Evolutionary conservation across 2,888 invertebrate species (phyloP).

Genomic region (Temnothorax rugatulus): DNA sequence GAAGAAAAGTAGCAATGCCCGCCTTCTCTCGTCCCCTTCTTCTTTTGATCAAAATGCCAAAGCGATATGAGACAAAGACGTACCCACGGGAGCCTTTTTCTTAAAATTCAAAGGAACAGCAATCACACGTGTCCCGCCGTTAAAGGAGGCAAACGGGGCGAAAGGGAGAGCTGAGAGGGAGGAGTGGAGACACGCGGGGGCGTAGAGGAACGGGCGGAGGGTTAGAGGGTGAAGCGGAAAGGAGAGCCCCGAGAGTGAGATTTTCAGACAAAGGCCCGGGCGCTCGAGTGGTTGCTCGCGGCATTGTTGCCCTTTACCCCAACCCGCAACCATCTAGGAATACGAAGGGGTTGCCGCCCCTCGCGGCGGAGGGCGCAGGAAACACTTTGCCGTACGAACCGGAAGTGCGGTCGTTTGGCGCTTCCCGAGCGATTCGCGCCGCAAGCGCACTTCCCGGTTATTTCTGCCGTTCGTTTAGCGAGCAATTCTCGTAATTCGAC

Average conservation of each 20-base stretch:
- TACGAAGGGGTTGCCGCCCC: slow-evolving; percentile 68
- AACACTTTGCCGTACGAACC: slow-evolving; percentile 79
- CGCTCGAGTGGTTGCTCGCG: slow-evolving; percentile 80
- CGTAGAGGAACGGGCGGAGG: slow-evolving; percentile 34
- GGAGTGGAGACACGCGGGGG: background rate
- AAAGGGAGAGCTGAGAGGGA: slow-evolving; percentile 41
- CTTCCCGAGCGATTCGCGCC: slow-evolving; percentile 73
- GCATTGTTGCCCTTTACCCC: slow-evolving; percentile 84
- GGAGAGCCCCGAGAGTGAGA: slow-evolving; percentile 75
- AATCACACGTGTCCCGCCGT: slow-evolving; percentile 59
- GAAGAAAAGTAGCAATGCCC: background rate
- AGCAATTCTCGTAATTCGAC: slow-evolving; percentile 22
- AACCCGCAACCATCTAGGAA: slow-evolving; percentile 56
- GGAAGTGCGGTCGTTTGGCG: slow-evolving; percentile 83
- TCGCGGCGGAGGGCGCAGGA: slow-evolving; percentile 70
- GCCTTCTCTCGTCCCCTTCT: background rate
- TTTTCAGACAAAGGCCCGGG: slow-evolving; percentile 79
- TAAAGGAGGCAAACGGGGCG: slow-evolving; percentile 45
- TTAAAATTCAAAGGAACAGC: slow-evolving; percentile 59
- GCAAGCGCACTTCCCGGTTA: slow-evolving; percentile 56
- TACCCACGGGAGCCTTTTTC: slow-evolving; percentile 38
- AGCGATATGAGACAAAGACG: slow-evolving; percentile 34
- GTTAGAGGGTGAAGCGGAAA: slow-evolving; percentile 57
- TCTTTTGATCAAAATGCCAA: slow-evolving; percentile 25
- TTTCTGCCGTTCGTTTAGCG: slow-evolving; percentile 39